Conservation (phyloP, 2,888 invertebrate species). For the Acheta domesticus region DNA sequence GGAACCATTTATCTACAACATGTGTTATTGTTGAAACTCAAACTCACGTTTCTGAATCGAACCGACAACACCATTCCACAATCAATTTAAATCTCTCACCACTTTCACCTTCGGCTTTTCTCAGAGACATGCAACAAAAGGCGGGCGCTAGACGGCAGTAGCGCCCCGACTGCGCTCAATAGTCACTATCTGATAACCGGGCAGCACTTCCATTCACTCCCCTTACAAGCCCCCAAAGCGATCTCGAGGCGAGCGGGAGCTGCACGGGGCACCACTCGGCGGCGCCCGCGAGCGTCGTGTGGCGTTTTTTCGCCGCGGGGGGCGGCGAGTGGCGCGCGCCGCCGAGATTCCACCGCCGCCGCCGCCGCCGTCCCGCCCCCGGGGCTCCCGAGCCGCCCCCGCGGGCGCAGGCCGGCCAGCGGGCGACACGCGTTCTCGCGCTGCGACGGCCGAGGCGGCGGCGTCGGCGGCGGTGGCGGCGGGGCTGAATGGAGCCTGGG, state of each 20-base stretch:
- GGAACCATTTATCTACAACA: no score
- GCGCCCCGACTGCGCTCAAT: no score
- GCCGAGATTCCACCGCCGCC: constrained; percentile 35
- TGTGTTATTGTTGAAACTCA: no score
- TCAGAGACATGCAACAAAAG: no score
- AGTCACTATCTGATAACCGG: neutral
- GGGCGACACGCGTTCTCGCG: neutral
- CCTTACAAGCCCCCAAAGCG: constrained; percentile 19
- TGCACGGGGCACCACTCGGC: neutral
- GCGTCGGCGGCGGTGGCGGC: no score
- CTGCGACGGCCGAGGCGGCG: neutral
- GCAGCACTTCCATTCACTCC: neutral
- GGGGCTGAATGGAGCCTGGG: neutral
- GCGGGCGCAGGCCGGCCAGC: constrained; percentile 25
- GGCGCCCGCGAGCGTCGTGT: constrained; percentile 25
- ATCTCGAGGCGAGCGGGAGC: neutral
- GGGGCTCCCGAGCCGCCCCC: constrained; percentile 11
- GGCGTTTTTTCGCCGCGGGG: neutral
- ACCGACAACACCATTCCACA: no score
- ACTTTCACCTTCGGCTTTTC: no score
- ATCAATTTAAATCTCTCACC: no score
- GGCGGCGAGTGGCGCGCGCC: constrained; percentile 31
- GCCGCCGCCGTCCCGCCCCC: constrained; percentile 23
- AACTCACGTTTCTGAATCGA: no score
- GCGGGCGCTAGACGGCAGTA: no score